Percentiles rank a stretch among this genome's conserved stretches.
phyloP scores from a whole-genome alignment of 2,113 vertebrate genomes.

The Oostethus manadensis region DNA sequence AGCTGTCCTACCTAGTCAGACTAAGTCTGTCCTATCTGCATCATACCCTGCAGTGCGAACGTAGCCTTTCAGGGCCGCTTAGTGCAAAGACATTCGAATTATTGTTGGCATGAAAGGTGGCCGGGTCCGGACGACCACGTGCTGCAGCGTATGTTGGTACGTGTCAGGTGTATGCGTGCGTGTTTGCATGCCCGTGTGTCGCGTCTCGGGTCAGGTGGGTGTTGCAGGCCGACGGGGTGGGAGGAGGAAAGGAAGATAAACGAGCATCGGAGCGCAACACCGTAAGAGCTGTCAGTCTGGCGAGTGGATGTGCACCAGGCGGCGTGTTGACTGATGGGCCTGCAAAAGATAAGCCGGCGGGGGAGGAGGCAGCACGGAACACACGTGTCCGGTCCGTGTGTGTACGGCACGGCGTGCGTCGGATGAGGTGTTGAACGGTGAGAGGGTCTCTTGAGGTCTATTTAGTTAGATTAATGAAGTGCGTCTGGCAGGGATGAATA shows the following conservation, averaged over 20 bases:
- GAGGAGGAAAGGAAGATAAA: slow-evolving; percentile 46
- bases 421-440: slow-evolving; percentile 56
- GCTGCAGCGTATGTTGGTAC: slow-evolving; percentile 5
- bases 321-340: slow-evolving; percentile 37
- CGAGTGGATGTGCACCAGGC: slow-evolving; percentile 42
- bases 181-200: no score
- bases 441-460: slow-evolving; percentile 61
- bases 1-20: no score
- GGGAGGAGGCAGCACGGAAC: slow-evolving; percentile 3
- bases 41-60: no score
- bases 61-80: background rate
- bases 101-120: slow-evolving; percentile 11
- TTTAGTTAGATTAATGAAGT: slow-evolving; percentile 66
- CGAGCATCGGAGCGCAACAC: slow-evolving; percentile 24
- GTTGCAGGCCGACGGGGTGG: slow-evolving; percentile 33
- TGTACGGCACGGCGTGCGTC: slow-evolving; percentile 23
- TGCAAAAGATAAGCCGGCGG: slow-evolving; percentile 26
- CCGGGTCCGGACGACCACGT: slow-evolving; percentile 15
- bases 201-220: slow-evolving; percentile 50
- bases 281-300: slow-evolving; percentile 58
- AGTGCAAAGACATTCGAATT: background rate
- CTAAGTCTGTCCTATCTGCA: no score
- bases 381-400: slow-evolving; percentile 10
- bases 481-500: slow-evolving; percentile 52
- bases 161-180: no score